Evolutionary conservation across 2,888 invertebrate species (phyloP), one percentile per base, ranked within the genome.

Genomic region (Cryptocephalus moraei): DNA sequence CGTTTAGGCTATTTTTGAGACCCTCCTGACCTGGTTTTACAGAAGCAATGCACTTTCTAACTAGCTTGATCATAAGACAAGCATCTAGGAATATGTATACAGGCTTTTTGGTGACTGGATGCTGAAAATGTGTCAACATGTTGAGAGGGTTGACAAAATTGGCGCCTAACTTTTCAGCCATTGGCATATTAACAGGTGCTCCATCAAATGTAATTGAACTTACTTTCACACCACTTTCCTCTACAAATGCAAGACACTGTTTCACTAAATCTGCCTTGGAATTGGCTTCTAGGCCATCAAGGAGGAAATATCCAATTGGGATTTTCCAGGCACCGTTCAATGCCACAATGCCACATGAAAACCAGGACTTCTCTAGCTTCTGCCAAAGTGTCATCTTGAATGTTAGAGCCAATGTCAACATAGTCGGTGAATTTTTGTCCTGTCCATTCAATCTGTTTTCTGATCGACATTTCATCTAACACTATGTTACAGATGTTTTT

Each of bases 201-300:
- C 56, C 58, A 53, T 61, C 60, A 52, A 58, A 60, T 13, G 59
- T 60, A 36, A 59, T 1, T 8, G 54, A 55, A 6, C 48, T 49
- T 6, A 60, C 48, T 14, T 33, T 47, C n/a, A 56, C 47, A n/a
- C 53, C 51, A 50, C 41, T 45, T 13, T 51, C 50, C 43, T 54
- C 33, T 11, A 57, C 11, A 43, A 56, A 51, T 44, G 45, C 33
- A 12, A 57, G 49, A 41, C 56, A 52, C 22, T 41, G 45, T 33
- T 22, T 41, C 8, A 55, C 48, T 38, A 55, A 41, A 33, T 44
- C 48, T 32, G 57, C 52, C 43, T 55, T 55, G 45, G 51, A 50
- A 13, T 39, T 39, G 10, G 43, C 49, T 36, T 32, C 32, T 9
- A 56, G 39, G 3, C 54, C 54, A 48, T 57, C 39, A 1, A 48